Base-by-base conservation (phyloP, 2,888 invertebrate species). In the Taenaris catops region DNA sequence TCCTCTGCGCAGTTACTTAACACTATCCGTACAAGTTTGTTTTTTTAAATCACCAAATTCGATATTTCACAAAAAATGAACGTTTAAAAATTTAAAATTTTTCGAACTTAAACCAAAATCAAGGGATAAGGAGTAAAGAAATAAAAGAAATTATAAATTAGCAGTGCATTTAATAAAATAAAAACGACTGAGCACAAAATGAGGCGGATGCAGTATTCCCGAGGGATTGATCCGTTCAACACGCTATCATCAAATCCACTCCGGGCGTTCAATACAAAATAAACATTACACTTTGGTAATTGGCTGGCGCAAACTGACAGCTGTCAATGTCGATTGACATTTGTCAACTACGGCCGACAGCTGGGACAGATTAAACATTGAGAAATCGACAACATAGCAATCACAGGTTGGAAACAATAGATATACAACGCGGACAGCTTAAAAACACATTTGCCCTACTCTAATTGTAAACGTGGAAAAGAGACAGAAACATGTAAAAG, bases 91-190 rank as follows among this genome's bases (percentile, higher is more conserved):
- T 5, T 7, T 19, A 19, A 19, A 2, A 5, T 2, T 19, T 19
- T 19, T 19, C 7, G 6, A 4, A 4, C 2, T n/a, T 19, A 19
- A 19, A 19, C 6, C 4, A n/a, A 19, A n/a, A 19, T 19, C 2
- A 20, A 16, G n/a, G 17, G 25, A 2, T 9, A 25, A 24, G 24
- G 14, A 18, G 18, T 29, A 39, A 27, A 31, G 47, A 56, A 59
- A 60, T 58, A 63, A 56, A 59, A 54, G 56, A 46, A 44, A 53
- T 62, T 53, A 53, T 63, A 70, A 63, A 72, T 66, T 71, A 75
- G 75, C 74, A 72, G 75, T 75, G 75, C 74, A 72, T 75, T 75
- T 75, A 75, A 69, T 75, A 67, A 69, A 71, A 73, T 67, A 68
- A 70, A 67, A 63, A 59, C 64, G 65, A 63, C 63, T 69, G 72